Evolutionary conservation across 2,888 invertebrate genomes (phyloP).

Genomic region (Machimus atricapillus): DNA sequence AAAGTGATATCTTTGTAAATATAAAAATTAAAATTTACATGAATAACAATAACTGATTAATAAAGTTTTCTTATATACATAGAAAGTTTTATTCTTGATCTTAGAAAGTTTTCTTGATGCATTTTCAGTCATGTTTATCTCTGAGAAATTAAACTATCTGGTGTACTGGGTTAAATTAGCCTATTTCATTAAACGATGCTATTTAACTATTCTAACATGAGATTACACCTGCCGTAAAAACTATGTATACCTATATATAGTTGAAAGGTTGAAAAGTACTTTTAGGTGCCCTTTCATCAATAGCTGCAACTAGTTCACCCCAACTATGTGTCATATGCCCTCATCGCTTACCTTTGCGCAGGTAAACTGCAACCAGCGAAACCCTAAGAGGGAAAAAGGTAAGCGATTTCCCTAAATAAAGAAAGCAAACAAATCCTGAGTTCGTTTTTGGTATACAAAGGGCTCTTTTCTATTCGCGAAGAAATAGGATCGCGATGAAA

Average conservation of each 20-base stretch:
- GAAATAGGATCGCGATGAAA: slow-evolving; percentile 3
- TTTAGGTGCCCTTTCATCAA: not conserved
- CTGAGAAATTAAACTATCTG: too few species aligned
- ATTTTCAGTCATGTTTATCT: too few species aligned
- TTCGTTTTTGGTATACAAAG: not conserved
- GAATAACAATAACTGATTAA: too few species aligned
- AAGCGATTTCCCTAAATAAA: not conserved
- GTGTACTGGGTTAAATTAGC: too few species aligned
- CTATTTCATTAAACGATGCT: not conserved
- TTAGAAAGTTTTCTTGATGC: too few species aligned
- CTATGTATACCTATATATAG: too few species aligned
- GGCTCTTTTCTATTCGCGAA: not conserved
- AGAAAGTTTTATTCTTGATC: too few species aligned
- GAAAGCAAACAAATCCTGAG: not conserved
- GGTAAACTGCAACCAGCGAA: not conserved
- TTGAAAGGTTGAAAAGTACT: not conserved
- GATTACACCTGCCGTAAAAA: not conserved
- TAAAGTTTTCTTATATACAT: too few species aligned
- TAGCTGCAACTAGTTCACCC: not conserved
- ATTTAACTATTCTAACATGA: not conserved
- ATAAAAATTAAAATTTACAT: too few species aligned
- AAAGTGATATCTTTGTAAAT: too few species aligned
- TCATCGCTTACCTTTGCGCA: not conserved
- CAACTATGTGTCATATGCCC: not conserved
- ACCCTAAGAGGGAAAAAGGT: not conserved